phyloP scores from a whole-genome alignment of 92 coral and sea anemone species.

The Epizoanthus ramosus region DNA sequence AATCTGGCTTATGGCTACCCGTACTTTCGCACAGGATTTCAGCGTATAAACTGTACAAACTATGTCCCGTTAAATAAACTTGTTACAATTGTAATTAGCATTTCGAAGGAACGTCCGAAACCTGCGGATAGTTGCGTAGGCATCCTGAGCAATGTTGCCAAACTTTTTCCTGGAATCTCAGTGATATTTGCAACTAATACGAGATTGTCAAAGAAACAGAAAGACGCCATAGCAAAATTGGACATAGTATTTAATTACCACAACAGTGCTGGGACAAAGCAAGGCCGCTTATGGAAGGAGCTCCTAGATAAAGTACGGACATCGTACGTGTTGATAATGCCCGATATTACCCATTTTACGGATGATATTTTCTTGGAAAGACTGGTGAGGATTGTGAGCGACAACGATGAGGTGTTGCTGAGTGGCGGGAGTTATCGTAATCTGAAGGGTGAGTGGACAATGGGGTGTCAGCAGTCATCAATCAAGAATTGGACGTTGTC shows the following conservation, averaged over 20 bases:
- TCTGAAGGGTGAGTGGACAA: constrained; percentile 87
- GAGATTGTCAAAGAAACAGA: neutral
- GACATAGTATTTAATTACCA: constrained; percentile 43
- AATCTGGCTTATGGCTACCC: constrained; percentile 88
- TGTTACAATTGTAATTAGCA: constrained; percentile 67
- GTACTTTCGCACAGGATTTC: constrained; percentile 88
- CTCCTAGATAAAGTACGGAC: constrained; percentile 53
- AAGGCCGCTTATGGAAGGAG: constrained; percentile 54
- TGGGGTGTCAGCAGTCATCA: constrained; percentile 88
- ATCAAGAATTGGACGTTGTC: constrained; percentile 86
- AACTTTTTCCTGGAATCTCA: constrained; percentile 58
- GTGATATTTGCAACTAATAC: constrained; percentile 55
- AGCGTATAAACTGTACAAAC: constrained; percentile 71
- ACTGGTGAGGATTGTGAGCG: constrained; percentile 74
- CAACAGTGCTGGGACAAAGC: constrained; percentile 8
- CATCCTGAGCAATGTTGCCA: constrained; percentile 48
- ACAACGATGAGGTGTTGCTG: constrained; percentile 66
- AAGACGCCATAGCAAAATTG: constrained; percentile 11
- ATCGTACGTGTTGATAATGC: constrained; percentile 59
- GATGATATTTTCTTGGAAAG: constrained; percentile 60
- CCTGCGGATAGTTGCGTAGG: constrained; percentile 39
- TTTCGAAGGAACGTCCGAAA: constrained; percentile 46
- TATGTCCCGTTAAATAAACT: constrained; percentile 64
- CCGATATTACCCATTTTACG: constrained; percentile 61
- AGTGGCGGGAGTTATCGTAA: constrained; percentile 89